Conservation (phyloP, 2,797 vertebrate species). For the Yasuhikotakia modesta region DNA sequence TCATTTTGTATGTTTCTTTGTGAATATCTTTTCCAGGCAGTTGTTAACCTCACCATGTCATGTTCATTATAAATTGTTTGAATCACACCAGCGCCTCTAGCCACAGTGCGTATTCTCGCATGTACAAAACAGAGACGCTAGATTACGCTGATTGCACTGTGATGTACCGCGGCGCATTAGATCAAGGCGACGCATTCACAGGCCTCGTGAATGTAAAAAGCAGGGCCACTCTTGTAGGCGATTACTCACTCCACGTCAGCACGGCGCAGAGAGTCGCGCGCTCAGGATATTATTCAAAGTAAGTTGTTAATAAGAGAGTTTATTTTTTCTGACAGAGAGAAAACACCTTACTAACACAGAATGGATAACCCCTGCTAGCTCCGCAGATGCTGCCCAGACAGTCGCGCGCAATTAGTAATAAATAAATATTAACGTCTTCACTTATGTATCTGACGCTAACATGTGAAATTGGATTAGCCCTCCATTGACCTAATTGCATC, state of each 20-base stretch:
- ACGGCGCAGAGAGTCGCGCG: conserved; percentile 43
- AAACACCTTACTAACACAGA: conserved; percentile 61
- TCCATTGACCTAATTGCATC: conserved; percentile 59
- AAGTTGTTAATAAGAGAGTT: conserved; percentile 64
- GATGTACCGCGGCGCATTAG: conserved; percentile 41
- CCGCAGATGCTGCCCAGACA: conserved; percentile 53
- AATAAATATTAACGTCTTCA: conserved; percentile 67
- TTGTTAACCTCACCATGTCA: conserved; percentile 47
- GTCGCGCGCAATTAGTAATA: conserved; percentile 60
- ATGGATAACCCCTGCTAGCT: conserved; percentile 60
- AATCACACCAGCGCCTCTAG: conserved; percentile 41
- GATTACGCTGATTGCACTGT: conserved; percentile 31
- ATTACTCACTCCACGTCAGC: conserved; percentile 52
- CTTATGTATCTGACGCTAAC: conserved; percentile 59
- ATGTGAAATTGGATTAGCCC: conserved; percentile 60
- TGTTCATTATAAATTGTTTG: conserved; percentile 46
- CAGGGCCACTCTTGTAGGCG: conserved; percentile 40
- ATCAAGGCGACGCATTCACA: conserved; percentile 51
- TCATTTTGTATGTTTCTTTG: conserved; percentile 60
- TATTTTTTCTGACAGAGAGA: conserved; percentile 63
- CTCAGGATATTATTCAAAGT: conserved; percentile 56
- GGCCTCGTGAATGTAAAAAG: conserved; percentile 55
- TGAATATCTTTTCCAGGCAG: conserved; percentile 49
- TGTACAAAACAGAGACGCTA: conserved; percentile 8
- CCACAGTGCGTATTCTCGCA: conserved; percentile 20